Percentiles rank a stretch among this genome's conserved stretches.
Conservation (phyloP, 2,797 vertebrate genomes). For the Clamator glandarius region DNA sequence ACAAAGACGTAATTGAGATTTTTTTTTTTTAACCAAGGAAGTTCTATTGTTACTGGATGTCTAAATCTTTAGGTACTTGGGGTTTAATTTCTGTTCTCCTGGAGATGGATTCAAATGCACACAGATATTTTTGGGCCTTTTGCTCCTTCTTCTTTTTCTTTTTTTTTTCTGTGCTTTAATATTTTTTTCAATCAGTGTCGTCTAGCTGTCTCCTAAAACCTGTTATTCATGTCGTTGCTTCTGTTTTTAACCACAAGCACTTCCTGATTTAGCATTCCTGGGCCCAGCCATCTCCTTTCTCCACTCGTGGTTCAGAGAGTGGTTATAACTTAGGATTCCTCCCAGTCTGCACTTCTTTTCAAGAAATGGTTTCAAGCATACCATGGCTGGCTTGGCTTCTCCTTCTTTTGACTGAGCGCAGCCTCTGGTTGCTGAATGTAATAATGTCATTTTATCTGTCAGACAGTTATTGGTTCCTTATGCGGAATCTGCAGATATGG, state of each 20-base stretch:
- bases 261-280: conserved; percentile 61
- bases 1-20: neutral
- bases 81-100: neutral
- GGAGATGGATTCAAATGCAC: neutral
- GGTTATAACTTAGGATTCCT: conserved; percentile 16
- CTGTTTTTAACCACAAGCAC: conserved; percentile 57
- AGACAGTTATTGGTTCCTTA: neutral
- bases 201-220: conserved; percentile 56
- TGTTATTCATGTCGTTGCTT: conserved; percentile 53
- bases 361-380: neutral
- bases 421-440: neutral
- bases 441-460: neutral
- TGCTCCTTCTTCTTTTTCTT: neutral
- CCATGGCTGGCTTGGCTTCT: neutral
- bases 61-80: neutral
- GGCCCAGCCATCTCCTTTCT: neutral
- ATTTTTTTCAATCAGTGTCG: neutral
- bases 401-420: neutral
- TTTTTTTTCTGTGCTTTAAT: neutral
- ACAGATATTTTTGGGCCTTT: neutral
- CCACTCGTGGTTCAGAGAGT: neutral
- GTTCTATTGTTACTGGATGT: neutral
- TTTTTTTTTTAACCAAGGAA: neutral
- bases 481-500: neutral
- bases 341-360: conserved; percentile 11